Percentiles rank a stretch among this genome's conserved stretches.
Conservation (phyloP, 2,888 invertebrate species). For the Ferrisia virgata region DNA sequence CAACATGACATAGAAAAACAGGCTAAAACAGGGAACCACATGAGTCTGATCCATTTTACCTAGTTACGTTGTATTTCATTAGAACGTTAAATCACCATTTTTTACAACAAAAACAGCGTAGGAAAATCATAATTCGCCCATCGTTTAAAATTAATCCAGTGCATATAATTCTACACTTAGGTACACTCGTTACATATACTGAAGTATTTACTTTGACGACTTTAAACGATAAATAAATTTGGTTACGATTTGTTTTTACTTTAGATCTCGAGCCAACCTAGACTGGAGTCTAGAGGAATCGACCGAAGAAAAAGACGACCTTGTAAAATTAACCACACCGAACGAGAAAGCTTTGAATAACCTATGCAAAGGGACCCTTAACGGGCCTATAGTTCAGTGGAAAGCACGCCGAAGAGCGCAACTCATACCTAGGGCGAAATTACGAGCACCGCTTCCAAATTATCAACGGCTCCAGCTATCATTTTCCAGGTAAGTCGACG, state of each 20-base stretch:
- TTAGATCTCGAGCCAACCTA: conserved; percentile 26
- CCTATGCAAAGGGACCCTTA: conserved; percentile 3
- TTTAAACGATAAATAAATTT: background rate
- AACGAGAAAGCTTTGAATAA: conserved; percentile 27
- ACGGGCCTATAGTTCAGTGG: conserved; percentile 36
- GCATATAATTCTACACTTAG: no score
- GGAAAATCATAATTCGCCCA: no score
- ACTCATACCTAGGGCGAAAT: conserved; percentile 42
- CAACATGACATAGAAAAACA: no score
- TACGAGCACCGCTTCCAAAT: conserved; percentile 38
- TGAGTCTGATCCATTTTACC: no score
- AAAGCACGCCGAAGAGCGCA: conserved; percentile 41
- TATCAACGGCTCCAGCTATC: conserved; percentile 35
- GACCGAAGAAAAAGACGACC: conserved; percentile 38
- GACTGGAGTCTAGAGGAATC: conserved; percentile 38
- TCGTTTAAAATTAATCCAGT: no score
- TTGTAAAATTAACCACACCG: background rate
- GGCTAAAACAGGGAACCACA: no score
- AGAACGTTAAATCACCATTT: no score
- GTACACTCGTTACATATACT: no score
- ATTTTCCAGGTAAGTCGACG: conserved; percentile 37
- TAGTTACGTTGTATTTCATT: no score
- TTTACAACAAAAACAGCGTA: no score
- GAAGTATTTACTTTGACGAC: background rate
- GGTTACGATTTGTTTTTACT: background rate